Conservation (phyloP, 2,888 invertebrate genomes). For the Mythimna lalbum region DNA sequence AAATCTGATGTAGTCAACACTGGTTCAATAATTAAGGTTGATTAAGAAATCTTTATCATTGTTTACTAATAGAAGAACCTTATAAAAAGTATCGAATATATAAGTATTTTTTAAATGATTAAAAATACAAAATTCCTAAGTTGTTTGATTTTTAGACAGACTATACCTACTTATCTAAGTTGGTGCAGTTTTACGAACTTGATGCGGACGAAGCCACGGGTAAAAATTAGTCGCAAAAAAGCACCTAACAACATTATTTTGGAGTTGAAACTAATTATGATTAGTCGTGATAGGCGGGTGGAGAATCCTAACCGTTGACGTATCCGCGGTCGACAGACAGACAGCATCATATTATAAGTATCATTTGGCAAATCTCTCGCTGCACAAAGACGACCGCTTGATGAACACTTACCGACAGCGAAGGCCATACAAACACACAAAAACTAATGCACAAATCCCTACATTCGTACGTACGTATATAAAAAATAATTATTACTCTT, state of each 20-base stretch:
- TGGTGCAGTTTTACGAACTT: background rate
- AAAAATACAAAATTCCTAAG: no score
- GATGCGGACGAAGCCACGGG: background rate
- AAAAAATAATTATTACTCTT: constrained; percentile 65
- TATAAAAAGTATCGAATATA: no score
- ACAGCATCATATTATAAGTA: background rate
- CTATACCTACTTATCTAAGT: no score
- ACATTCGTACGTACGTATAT: constrained; percentile 46
- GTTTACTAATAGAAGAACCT: no score
- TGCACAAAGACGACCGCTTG: constrained; percentile 47
- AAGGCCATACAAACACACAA: constrained; percentile 58
- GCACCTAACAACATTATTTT: background rate
- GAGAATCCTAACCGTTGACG: constrained; percentile 12
- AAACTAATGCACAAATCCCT: constrained; percentile 56
- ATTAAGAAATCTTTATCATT: no score
- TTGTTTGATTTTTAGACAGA: no score
- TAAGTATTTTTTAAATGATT: no score
- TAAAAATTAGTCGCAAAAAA: background rate
- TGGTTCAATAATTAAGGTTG: no score
- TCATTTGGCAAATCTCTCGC: constrained; percentile 37
- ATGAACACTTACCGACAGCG: constrained; percentile 49
- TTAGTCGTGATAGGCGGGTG: constrained; percentile 16
- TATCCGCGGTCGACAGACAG: background rate
- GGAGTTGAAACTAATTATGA: constrained; percentile 15
- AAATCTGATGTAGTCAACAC: no score